Conservation (phyloP, 2,113 vertebrate genomes). For the Sinocyclocheilus rhinocerous region DNA sequence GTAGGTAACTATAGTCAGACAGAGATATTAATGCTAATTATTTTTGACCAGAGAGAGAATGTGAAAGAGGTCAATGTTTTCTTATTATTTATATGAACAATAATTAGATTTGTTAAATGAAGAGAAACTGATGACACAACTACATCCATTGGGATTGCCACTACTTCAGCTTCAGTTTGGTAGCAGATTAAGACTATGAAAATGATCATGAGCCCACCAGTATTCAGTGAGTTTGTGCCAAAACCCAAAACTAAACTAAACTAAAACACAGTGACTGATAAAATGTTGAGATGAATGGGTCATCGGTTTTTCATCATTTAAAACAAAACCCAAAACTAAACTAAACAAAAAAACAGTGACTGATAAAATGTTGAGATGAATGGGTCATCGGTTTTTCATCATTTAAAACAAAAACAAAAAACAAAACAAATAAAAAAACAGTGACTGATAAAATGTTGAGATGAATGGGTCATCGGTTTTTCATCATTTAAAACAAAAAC, state of each 20-base stretch:
- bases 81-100: neutral
- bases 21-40: neutral
- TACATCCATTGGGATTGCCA: neutral
- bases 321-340: too few species aligned
- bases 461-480: too few species aligned
- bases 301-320: too few species aligned
- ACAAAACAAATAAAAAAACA: too few species aligned
- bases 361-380: too few species aligned
- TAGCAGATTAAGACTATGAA: neutral
- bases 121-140: neutral
- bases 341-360: too few species aligned
- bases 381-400: too few species aligned
- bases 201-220: neutral
- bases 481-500: too few species aligned
- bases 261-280: too few species aligned
- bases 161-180: neutral
- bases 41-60: neutral
- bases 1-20: neutral
- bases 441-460: too few species aligned
- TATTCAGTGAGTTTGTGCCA: neutral
- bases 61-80: neutral
- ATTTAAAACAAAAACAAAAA: too few species aligned
- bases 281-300: too few species aligned
- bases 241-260: neutral
- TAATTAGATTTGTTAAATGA: neutral